Base-by-base conservation (phyloP, 2,113 vertebrate genomes). In the Oncorhynchus tshawytscha region DNA sequence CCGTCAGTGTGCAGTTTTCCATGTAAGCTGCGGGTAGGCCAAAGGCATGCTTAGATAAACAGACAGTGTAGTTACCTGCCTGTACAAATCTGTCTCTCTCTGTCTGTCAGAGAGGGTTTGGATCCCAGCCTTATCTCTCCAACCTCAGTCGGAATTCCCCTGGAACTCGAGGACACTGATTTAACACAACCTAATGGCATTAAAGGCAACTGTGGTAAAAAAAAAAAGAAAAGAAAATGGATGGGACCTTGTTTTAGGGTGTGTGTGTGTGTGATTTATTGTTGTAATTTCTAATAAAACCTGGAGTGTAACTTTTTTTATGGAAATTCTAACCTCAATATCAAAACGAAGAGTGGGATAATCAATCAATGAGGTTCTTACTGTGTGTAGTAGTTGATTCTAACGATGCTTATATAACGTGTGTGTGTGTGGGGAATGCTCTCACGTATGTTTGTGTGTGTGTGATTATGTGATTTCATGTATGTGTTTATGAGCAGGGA, bases 71-170 rank as follows among this genome's bases (percentile, higher is more conserved):
- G 7, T 57, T 57, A 57, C 54, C 54, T 57, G 54, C 65, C 65
- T 67, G 13, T 67, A 13, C 65, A 67, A 5, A 31, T 27, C 66
- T 67, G 66, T 16, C 64, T 66, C 64, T 66, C 64, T 15, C 24
- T 16, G 64, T 16, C 16, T 27, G 66, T 13, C 31, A 9, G 16
- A 25, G 64, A 15, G 66, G 16, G 29, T 68, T 34, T 9, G 29
- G 15, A 68, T 68, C 29, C 13, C 66, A 68, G 66, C 29, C 66
- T 68, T 18, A 34, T 68, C 16, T 34, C 31, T 34, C 18, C 18
- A 62, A 62, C 59, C n/a, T 62, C 59, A 62, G 59, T 16, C n/a
- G 66, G 66, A 67, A 27, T 18, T 67, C 29, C 66, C 29, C 66
- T 31, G 29, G 27, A 20, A 68, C 25, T 12, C 24, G 25, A 67